These are phyloP conservation scores for Micropoecilia bifurca DNA, from an alignment of 2,797 vertebrate genomes.

Conservation along the genomic window DNA sequence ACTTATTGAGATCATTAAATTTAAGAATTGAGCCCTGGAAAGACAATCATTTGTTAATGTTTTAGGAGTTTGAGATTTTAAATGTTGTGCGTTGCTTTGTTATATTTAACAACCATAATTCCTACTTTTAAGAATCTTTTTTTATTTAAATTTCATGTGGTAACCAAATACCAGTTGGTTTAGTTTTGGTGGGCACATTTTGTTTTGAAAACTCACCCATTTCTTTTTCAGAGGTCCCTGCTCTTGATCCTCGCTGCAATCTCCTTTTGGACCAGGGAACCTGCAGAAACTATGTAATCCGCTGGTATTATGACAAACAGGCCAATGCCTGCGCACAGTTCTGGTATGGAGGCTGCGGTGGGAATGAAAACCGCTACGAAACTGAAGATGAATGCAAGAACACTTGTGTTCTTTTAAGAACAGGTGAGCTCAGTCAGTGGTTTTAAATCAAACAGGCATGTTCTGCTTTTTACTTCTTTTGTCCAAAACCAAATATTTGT, in stretches of 20 bases:
- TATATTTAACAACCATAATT: not conserved
- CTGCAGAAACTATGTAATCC: conserved; percentile 84
- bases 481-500: conserved; percentile 19
- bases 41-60: not conserved
- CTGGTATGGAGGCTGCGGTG: conserved; percentile 88
- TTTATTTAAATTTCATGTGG: not conserved
- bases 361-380: conserved; percentile 88
- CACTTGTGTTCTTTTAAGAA: conserved; percentile 77
- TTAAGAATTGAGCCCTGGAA: not conserved
- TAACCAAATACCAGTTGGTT: not conserved
- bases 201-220: conserved; percentile 25
- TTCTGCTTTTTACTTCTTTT: not conserved
- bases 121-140: not conserved
- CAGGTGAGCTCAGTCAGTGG: conserved; percentile 64
- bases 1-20: not conserved
- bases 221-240: conserved; percentile 59
- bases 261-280: conserved; percentile 83
- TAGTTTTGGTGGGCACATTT: not conserved
- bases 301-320: conserved; percentile 89
- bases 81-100: not conserved
- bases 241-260: conserved; percentile 71
- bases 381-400: conserved; percentile 86
- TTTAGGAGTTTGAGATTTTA: not conserved
- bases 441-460: not conserved
- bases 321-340: conserved; percentile 91